phyloP scores from a whole-genome alignment of 2,113 vertebrate species.

The Pomatorhinus ruficollis region DNA sequence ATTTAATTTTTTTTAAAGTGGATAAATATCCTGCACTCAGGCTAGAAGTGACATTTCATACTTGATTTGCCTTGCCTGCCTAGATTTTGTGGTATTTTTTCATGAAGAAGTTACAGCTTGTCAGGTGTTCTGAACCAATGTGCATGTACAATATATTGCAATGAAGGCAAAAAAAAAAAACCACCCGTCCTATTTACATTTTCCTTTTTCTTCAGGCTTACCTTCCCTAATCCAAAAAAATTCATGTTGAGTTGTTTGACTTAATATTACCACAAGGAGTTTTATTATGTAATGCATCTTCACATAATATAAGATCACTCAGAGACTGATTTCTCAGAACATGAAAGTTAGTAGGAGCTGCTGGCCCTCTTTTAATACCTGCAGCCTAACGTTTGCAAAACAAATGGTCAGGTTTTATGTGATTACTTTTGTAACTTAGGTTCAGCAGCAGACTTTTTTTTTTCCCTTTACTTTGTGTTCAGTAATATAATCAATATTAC shows the following conservation, averaged over 20 bases:
- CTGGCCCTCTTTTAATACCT: neutral
- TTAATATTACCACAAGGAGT: neutral
- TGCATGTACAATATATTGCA: neutral
- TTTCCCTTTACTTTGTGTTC: neutral
- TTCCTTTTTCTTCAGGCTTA: neutral
- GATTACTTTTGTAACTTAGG: neutral
- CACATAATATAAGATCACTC: neutral
- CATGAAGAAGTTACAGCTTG: neutral
- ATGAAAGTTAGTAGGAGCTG: neutral
- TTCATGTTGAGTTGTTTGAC: neutral
- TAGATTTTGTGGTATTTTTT: neutral
- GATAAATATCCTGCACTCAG: neutral
- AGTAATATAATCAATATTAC: neutral
- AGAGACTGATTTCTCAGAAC: neutral
- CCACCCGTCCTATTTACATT: neutral
- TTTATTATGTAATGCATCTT: neutral
- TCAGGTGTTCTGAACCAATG: neutral
- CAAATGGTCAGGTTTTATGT: neutral
- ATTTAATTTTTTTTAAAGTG: neutral
- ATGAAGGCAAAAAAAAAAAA: neutral
- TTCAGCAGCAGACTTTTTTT: neutral
- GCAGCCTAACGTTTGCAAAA: neutral
- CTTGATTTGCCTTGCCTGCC: neutral
- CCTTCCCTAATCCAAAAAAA: neutral
- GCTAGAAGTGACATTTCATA: neutral